Base-by-base conservation (phyloP, 1,140 invertebrate genomes). In the Rhagoletis zephyria region DNA sequence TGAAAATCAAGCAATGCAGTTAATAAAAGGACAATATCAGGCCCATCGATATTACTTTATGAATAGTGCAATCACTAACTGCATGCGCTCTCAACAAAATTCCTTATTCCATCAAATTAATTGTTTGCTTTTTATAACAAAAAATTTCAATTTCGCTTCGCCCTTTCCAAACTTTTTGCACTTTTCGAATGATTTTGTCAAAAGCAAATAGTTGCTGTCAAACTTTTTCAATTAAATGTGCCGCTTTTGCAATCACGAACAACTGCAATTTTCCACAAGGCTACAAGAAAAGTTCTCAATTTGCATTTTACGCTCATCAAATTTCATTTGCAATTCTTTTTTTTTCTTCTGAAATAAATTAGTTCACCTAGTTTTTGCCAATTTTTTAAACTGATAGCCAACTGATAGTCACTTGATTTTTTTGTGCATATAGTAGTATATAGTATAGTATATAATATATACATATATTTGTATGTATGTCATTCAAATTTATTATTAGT, bases 191-290 rank as follows among this genome's bases (percentile, higher is more conserved):
- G 19, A 81, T 81, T 81, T 81, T 81, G 74, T 81, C 74, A 51
- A 30, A 81, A 81, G 48, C 74, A 81, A 81, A 81, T 81, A 30
- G 74, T 81, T 81, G 45, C n/a, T 19, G 48, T 56, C 74, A 51
- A 81, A 81, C 74, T 81, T 81, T 81, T 81, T 81, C 74, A 81
- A 56, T 81, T 81, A 81, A 51, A 81, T 81, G 16, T 81, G n/a
- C 74, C 16, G 74, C 74, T 81, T 14, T 3, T 30, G 48, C 19
- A n/a, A 81, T 16, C 30, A 81, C 14, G 7, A 74, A 48, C 40
- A 81, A 19, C 1, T 59, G 74, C 74, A 81, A 6, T 81, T 81
- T 56, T 56, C 16, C 19, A n/a, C 74, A 51, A 81, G 74, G 48
- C 16, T 81, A 48, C 74, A 81, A 56, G 74, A 56, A 81, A 81